Conservation (phyloP, 2,113 vertebrate species). For the Brachypodius melanocephalos region DNA sequence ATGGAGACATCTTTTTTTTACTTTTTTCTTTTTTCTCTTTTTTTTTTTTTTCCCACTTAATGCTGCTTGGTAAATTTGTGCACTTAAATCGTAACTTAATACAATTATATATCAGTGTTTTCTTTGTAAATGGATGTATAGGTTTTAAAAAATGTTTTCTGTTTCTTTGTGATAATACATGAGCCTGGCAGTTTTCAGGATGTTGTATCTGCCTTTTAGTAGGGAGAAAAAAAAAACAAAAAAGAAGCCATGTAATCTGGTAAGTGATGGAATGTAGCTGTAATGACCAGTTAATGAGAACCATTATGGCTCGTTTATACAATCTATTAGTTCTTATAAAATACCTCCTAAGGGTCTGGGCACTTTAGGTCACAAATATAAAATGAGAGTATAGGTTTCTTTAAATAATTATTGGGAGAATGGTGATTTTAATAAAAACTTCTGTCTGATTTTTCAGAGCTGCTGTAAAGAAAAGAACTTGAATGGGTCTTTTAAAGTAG, state of each 20-base stretch:
- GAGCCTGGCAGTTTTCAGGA: background rate
- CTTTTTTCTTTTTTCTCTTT: too few relatives aligned
- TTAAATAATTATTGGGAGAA: background rate
- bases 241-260: background rate
- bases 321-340: background rate
- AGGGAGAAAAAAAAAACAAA: background rate
- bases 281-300: background rate
- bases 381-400: background rate
- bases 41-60: background rate
- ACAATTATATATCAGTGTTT: background rate
- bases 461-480: background rate
- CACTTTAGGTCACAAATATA: background rate
- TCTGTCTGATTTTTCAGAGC: background rate
- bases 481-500: background rate
- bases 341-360: background rate
- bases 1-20: too few relatives aligned
- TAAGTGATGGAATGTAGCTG: background rate
- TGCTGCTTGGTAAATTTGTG: background rate
- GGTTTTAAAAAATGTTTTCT: background rate
- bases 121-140: background rate
- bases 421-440: background rate
- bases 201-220: background rate
- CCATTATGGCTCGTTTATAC: background rate
- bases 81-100: background rate
- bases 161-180: background rate